Evolutionary conservation across 2,888 invertebrate species (phyloP).

Genomic region (Osedax fenrisi): DNA sequence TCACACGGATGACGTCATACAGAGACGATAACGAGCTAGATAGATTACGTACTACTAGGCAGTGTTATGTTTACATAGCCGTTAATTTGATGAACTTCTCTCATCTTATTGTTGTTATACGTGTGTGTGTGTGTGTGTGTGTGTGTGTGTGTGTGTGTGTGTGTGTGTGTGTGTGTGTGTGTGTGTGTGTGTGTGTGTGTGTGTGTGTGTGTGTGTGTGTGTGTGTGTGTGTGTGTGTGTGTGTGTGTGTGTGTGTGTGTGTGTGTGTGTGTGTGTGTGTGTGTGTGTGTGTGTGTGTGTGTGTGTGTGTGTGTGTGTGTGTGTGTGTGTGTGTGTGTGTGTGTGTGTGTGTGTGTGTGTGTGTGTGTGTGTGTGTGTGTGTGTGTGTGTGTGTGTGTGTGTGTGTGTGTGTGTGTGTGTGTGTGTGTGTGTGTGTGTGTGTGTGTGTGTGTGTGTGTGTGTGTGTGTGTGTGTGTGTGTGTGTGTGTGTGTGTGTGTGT

Average conservation of each 20-base stretch:
- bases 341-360: slow-evolving; percentile 10
- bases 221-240: slow-evolving; percentile 8
- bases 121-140: not conserved
- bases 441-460: slow-evolving; percentile 21
- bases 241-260: not conserved
- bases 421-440: slow-evolving; percentile 23
- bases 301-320: not conserved
- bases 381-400: slow-evolving; percentile 18
- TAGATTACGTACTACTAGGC: no score
- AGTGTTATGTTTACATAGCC: no score
- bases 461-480: not conserved
- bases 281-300: slow-evolving; percentile 8
- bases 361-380: slow-evolving; percentile 23
- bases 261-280: not conserved
- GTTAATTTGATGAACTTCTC: no score
- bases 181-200: slow-evolving; percentile 18
- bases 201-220: slow-evolving; percentile 19
- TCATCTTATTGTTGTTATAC: not conserved
- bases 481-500: not conserved
- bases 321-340: slow-evolving; percentile 13
- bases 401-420: slow-evolving; percentile 20
- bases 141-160: slow-evolving; percentile 9
- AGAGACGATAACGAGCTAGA: no score
- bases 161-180: slow-evolving; percentile 4
- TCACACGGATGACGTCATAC: no score